A percentile compares a stretch with the other conserved stretches of the same genome.
Evolutionary conservation across 1,140 invertebrate species (phyloP).

Genomic region (Chionoecetes opilio): DNA sequence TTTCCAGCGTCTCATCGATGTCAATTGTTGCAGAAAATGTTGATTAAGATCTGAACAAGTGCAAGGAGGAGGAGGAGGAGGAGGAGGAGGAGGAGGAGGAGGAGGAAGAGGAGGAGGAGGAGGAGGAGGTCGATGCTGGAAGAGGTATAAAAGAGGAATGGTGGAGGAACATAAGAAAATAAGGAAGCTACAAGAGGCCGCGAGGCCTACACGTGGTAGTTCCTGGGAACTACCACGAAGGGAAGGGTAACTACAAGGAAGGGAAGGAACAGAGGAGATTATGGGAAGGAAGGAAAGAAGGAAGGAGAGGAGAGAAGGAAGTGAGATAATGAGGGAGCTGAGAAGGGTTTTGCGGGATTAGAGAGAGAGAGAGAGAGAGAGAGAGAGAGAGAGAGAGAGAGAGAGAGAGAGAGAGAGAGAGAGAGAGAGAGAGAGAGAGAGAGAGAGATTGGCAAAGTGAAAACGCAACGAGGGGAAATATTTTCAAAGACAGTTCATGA

Average conservation of each 20-base stretch:
- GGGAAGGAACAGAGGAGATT: background rate
- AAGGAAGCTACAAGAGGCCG: no score
- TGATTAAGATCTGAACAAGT: constrained; percentile 19
- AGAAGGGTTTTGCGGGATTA: no score
- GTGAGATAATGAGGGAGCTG: background rate
- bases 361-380: no score
- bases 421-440: no score
- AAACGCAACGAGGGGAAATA: background rate
- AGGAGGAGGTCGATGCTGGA: background rate
- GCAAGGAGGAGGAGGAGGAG: constrained; percentile 1
- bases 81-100: constrained; percentile 23
- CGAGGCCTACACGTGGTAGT: no score
- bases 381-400: no score
- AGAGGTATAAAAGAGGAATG: background rate
- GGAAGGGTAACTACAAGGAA: background rate
- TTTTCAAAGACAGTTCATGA: no score
- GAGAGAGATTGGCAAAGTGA: background rate
- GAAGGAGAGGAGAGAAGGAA: background rate
- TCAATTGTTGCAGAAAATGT: constrained; percentile 30
- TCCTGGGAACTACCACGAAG: no score
- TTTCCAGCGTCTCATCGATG: constrained; percentile 13
- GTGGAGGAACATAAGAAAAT: no score
- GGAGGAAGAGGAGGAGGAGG: background rate
- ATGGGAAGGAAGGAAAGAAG: background rate
- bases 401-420: no score